A percentile compares a stretch with the other conserved stretches of the same genome.
Conservation (phyloP, 1,140 invertebrate species). For the Latrodectus geometricus region DNA sequence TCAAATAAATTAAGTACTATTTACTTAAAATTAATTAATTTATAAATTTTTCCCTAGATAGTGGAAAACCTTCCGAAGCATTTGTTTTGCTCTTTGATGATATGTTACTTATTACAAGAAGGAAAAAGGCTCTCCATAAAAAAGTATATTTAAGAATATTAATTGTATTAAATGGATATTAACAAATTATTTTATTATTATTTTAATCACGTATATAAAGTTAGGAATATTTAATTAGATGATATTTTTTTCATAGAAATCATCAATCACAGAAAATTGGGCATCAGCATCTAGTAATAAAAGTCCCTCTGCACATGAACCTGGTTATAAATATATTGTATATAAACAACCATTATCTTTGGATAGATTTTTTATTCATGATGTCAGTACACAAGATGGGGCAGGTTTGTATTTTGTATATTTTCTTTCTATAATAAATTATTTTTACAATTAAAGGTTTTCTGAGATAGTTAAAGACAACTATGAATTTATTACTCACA, state of each 20-base stretch:
- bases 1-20: too few relatives aligned
- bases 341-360: conserved; percentile 78
- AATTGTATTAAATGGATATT: too few relatives aligned
- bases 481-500: too few relatives aligned
- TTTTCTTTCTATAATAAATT: too few relatives aligned
- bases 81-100: conserved; percentile 80
- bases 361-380: conserved; percentile 78
- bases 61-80: conserved; percentile 74
- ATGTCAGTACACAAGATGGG: conserved; percentile 74
- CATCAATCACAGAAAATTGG: conserved; percentile 73
- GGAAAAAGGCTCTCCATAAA: conserved; percentile 75
- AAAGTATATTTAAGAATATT: conserved; percentile 70
- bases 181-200: too few relatives aligned
- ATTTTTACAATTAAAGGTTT: too few relatives aligned
- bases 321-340: conserved; percentile 74
- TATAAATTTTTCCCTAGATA: conserved; percentile 68
- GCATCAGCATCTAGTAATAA: conserved; percentile 69
- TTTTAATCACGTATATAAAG: too few relatives aligned
- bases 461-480: too few relatives aligned
- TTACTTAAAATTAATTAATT: too few relatives aligned
- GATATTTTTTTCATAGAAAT: conserved; percentile 69
- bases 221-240: not conserved
- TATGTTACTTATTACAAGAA: conserved; percentile 77
- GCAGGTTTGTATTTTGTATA: conserved; percentile 66
- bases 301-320: conserved; percentile 66